A percentile compares a stretch with the other conserved stretches of the same genome.
Evolutionary conservation across 2,797 vertebrate genomes (phyloP).

Genomic region (Pseudomugil tenellus): DNA sequence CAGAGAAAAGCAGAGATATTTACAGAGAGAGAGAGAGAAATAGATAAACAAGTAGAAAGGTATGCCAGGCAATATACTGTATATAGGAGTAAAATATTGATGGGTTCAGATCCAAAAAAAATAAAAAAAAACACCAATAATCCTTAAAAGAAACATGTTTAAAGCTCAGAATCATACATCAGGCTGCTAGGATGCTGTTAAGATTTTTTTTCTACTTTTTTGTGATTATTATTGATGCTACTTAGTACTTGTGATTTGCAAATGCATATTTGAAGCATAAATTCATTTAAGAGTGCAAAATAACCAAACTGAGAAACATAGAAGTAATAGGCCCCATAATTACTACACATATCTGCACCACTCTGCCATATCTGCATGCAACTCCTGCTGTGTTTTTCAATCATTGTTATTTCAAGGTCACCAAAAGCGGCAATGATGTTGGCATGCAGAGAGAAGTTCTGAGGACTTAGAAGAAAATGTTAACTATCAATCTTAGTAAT

Average conservation of each 20-base stretch:
- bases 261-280: background rate
- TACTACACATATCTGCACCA: background rate
- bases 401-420: constrained; percentile 46
- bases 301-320: constrained; percentile 16
- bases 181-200: constrained; percentile 8
- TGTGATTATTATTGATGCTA: background rate
- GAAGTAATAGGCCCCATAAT: background rate
- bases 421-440: constrained; percentile 18
- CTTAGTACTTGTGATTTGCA: constrained; percentile 17
- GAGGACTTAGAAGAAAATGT: background rate
- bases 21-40: constrained; percentile 12
- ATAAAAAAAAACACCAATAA: too few species aligned
- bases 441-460: constrained; percentile 16
- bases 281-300: background rate
- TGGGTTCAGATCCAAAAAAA: constrained; percentile 21
- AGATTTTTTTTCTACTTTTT: background rate
- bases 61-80: background rate
- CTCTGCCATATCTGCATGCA: constrained; percentile 41
- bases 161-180: constrained; percentile 14
- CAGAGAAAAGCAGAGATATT: constrained; percentile 22
- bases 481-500: background rate
- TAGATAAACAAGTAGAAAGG: constrained; percentile 7
- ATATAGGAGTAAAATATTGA: background rate
- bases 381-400: constrained; percentile 34
- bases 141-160: constrained; percentile 2